phyloP scores from a whole-genome alignment of 2,888 invertebrate species.

The Microctonus hyperodae region DNA sequence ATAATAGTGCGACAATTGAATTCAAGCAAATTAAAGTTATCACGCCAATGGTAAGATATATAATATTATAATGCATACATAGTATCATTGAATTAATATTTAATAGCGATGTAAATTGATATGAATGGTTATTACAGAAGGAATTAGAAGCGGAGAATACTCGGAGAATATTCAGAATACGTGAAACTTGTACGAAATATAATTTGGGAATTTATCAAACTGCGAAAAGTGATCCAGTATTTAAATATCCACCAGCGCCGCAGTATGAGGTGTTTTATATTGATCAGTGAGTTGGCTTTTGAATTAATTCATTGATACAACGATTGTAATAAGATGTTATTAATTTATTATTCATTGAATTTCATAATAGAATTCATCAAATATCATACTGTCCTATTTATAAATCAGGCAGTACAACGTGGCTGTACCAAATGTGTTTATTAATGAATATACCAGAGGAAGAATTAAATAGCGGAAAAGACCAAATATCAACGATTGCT shows the following conservation, averaged over 20 bases:
- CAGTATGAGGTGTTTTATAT: constrained; percentile 64
- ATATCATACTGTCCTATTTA: constrained; percentile 65
- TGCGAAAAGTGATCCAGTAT: constrained; percentile 38
- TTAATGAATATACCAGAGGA: constrained; percentile 59
- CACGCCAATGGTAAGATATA: constrained; percentile 8
- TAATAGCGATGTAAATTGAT: not conserved
- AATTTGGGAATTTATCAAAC: constrained; percentile 59
- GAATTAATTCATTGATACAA: not conserved
- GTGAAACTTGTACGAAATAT: constrained; percentile 58
- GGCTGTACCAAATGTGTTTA: constrained; percentile 64
- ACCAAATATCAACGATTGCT: constrained; percentile 55
- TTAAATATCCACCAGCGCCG: constrained; percentile 64
- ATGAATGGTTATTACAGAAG: constrained; percentile 41
- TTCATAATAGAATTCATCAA: constrained; percentile 53
- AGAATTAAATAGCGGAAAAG: constrained; percentile 53
- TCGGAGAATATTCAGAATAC: constrained; percentile 52
- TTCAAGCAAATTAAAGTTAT: not conserved
- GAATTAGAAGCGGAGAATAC: constrained; percentile 66
- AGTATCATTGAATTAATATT: not conserved
- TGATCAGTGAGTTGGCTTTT: constrained; percentile 40
- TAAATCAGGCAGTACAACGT: constrained; percentile 64
- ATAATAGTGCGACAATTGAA: not conserved
- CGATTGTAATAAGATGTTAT: not conserved
- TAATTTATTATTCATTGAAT: not conserved
- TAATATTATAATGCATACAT: not conserved